phyloP scores from a whole-genome alignment of 2,888 invertebrate species.

The Dolichopus griseipennis region DNA sequence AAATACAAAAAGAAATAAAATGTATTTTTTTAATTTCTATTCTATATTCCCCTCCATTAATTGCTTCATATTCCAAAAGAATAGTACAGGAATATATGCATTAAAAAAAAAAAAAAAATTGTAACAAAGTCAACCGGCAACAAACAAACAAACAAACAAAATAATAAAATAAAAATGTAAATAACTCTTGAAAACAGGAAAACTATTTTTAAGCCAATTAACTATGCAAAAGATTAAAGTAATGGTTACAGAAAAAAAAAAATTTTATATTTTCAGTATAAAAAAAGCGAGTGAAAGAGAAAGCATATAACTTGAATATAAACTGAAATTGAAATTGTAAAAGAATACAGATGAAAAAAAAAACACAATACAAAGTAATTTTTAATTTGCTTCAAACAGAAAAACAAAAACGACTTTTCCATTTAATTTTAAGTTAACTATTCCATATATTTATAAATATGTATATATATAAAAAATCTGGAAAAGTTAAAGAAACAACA shows the following conservation, averaged over 20 bases:
- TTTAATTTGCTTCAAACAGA: too few species aligned
- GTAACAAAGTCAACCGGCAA: background rate
- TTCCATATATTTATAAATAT: too few species aligned
- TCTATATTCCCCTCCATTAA: background rate
- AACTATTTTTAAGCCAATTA: slow-evolving; percentile 10
- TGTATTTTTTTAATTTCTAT: background rate
- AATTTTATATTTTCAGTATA: too few species aligned
- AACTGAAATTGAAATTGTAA: background rate
- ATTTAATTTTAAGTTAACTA: too few species aligned
- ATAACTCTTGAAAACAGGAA: slow-evolving; percentile 3
- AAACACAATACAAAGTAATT: too few species aligned
- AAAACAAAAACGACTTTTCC: too few species aligned
- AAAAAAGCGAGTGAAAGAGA: background rate
- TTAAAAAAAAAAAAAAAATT: background rate
- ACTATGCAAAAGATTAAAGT: slow-evolving; percentile 8
- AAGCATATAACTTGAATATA: background rate
- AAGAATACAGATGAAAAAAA: too few species aligned
- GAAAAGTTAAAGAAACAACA: too few species aligned
- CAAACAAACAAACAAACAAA: background rate
- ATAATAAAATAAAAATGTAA: background rate
- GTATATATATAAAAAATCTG: too few species aligned
- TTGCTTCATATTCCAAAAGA: background rate
- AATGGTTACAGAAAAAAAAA: background rate
- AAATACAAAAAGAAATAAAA: too few species aligned
- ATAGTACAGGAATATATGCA: background rate